Conservation (phyloP, 2,888 invertebrate species). For the Eumacrocentrus americanus region DNA sequence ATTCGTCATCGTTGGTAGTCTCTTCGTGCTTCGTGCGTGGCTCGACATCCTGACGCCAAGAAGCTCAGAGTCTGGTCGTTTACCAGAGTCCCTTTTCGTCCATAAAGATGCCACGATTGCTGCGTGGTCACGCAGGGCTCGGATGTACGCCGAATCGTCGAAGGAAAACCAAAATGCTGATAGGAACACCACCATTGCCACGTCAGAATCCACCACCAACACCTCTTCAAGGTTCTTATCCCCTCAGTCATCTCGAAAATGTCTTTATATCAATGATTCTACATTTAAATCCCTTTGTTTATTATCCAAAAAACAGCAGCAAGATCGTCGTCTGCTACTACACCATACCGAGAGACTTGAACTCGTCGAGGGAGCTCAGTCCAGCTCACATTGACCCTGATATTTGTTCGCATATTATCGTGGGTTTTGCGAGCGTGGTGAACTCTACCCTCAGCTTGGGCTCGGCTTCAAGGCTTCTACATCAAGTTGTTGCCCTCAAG, state of each 20-base stretch:
- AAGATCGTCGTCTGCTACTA: slow-evolving; percentile 73
- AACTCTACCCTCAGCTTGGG: slow-evolving; percentile 69
- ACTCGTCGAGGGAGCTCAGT: slow-evolving; percentile 59
- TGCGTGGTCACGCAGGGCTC: slow-evolving; percentile 50
- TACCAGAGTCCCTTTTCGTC: neutral
- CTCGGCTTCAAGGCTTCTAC: slow-evolving; percentile 56
- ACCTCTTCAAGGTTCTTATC: slow-evolving; percentile 35
- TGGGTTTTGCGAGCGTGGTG: slow-evolving; percentile 73
- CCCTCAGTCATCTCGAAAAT: neutral
- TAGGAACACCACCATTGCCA: slow-evolving; percentile 43
- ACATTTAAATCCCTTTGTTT: no score
- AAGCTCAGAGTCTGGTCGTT: neutral
- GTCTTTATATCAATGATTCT: slow-evolving; percentile 3
- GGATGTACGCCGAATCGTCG: slow-evolving; percentile 52
- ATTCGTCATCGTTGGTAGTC: slow-evolving; percentile 37
- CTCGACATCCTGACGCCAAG: slow-evolving; percentile 35
- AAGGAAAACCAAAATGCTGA: slow-evolving; percentile 50
- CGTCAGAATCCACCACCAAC: slow-evolving; percentile 35
- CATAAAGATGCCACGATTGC: slow-evolving; percentile 46
- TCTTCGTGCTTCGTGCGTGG: slow-evolving; percentile 42
- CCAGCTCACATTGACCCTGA: slow-evolving; percentile 71
- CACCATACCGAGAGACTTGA: slow-evolving; percentile 63
- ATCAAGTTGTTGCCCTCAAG: slow-evolving; percentile 65
- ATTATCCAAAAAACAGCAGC: no score
- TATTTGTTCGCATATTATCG: slow-evolving; percentile 83